A percentile compares a stretch with the other conserved stretches of the same genome.
Conservation (phyloP, 1,140 invertebrate species). For the Ceratosolen fusciceps region DNA sequence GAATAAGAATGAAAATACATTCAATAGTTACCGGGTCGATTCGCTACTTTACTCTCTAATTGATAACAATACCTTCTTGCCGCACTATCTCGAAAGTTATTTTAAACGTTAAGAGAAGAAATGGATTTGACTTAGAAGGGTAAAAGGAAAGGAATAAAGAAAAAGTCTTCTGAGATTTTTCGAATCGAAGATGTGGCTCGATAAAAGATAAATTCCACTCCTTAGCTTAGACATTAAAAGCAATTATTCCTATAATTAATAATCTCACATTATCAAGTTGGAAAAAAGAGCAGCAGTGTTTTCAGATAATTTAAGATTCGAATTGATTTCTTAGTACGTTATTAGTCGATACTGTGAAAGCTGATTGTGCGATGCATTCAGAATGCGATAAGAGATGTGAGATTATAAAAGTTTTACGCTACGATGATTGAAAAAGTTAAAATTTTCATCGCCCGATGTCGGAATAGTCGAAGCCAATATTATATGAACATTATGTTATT, state of each 20-base stretch:
- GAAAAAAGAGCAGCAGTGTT: background rate
- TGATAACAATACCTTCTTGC: too few species aligned
- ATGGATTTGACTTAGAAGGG: background rate
- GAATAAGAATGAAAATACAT: too few species aligned
- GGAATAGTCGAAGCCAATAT: too few species aligned
- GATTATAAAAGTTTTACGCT: too few species aligned
- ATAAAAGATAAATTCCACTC: background rate
- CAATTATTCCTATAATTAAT: slow-evolving; percentile 18
- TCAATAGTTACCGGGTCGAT: too few species aligned
- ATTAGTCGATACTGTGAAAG: background rate
- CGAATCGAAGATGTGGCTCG: background rate
- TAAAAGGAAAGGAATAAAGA: background rate
- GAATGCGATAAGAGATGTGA: background rate
- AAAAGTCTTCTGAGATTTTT: slow-evolving; percentile 30
- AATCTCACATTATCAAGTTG: background rate
- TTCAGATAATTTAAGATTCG: slow-evolving; percentile 12
- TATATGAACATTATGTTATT: too few species aligned
- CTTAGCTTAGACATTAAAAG: background rate
- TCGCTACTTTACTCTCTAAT: too few species aligned
- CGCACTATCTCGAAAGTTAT: background rate
- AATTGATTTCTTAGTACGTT: slow-evolving; percentile 6
- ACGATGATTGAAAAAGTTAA: too few species aligned
- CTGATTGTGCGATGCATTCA: background rate
- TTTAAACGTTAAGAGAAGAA: background rate
- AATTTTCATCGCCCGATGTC: too few species aligned